Conservation (phyloP, 2,797 vertebrate genomes). For the Labroides dimidiatus region DNA sequence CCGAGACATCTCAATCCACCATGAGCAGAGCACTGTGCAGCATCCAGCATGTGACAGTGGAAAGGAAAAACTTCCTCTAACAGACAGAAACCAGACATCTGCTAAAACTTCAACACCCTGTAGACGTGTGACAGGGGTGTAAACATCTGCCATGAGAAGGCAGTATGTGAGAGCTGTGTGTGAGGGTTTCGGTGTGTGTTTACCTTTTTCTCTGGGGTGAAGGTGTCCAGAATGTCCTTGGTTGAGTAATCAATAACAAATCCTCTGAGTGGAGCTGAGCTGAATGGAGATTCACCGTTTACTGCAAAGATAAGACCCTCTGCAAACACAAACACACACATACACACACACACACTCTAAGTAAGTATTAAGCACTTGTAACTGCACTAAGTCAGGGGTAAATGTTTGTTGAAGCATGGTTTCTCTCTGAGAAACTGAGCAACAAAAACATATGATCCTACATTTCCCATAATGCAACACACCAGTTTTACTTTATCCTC, state of each 20-base stretch:
- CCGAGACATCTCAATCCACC: no score
- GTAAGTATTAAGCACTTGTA: neutral
- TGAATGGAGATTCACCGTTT: slow-evolving; percentile 88
- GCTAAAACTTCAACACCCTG: neutral
- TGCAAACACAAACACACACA: slow-evolving; percentile 56
- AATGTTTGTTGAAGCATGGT: neutral
- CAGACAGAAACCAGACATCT: neutral
- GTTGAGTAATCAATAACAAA: slow-evolving; percentile 94
- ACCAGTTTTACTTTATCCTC: no score
- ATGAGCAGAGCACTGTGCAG: no score
- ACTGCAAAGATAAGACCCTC: slow-evolving; percentile 92
- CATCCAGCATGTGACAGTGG: no score
- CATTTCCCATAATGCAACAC: neutral
- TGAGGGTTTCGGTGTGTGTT: slow-evolving; percentile 12
- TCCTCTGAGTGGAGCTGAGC: slow-evolving; percentile 84
- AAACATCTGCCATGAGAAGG: no score
- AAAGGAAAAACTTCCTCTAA: no score
- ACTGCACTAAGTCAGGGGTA: neutral
- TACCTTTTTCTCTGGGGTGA: slow-evolving; percentile 91
- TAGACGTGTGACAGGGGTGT: no score
- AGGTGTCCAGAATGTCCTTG: slow-evolving; percentile 90
- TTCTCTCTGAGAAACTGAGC: no score
- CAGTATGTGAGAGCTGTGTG: slow-evolving; percentile 2
- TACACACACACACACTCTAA: slow-evolving; percentile 24
- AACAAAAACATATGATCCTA: neutral